Conservation (phyloP, 1,140 invertebrate species). For the Scaptomyza montana region DNA sequence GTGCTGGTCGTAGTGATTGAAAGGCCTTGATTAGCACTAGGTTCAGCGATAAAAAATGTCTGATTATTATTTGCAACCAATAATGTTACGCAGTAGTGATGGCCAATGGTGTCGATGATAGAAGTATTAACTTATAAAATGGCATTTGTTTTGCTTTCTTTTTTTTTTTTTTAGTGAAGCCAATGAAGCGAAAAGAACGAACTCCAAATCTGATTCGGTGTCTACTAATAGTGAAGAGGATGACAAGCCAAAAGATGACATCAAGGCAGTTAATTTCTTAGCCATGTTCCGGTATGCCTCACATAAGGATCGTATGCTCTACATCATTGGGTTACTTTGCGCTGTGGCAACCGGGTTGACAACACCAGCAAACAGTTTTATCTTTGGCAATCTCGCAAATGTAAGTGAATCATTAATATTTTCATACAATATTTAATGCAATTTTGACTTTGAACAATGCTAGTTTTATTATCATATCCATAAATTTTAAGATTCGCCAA, state of each 20-base stretch:
- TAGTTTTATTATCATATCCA: too few species aligned
- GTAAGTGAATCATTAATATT: slow-evolving; percentile 50
- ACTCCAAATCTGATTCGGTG: slow-evolving; percentile 52
- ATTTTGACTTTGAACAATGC: too few species aligned
- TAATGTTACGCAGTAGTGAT: neutral
- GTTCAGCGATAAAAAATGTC: slow-evolving; percentile 21
- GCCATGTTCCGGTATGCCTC: slow-evolving; percentile 73
- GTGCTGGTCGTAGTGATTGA: neutral
- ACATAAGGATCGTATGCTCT: slow-evolving; percentile 85
- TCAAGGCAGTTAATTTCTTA: slow-evolving; percentile 60
- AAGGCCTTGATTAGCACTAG: slow-evolving; percentile 10
- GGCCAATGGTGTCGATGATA: neutral
- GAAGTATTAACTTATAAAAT: neutral
- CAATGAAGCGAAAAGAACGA: slow-evolving; percentile 66
- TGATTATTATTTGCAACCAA: neutral
- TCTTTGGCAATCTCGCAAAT: slow-evolving; percentile 88
- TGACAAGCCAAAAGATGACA: slow-evolving; percentile 58
- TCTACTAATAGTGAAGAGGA: slow-evolving; percentile 22
- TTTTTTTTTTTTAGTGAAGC: slow-evolving; percentile 52
- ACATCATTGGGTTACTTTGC: slow-evolving; percentile 86
- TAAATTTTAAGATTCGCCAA: too few species aligned
- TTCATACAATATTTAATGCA: too few species aligned
- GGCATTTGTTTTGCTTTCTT: neutral
- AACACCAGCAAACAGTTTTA: slow-evolving; percentile 88
- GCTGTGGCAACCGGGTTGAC: slow-evolving; percentile 86